A percentile compares a stretch with the other conserved stretches of the same genome.
These are phyloP conservation scores for Atrichornis clamosus DNA, from an alignment of 2,113 vertebrate species.

Conservation along the genomic window DNA sequence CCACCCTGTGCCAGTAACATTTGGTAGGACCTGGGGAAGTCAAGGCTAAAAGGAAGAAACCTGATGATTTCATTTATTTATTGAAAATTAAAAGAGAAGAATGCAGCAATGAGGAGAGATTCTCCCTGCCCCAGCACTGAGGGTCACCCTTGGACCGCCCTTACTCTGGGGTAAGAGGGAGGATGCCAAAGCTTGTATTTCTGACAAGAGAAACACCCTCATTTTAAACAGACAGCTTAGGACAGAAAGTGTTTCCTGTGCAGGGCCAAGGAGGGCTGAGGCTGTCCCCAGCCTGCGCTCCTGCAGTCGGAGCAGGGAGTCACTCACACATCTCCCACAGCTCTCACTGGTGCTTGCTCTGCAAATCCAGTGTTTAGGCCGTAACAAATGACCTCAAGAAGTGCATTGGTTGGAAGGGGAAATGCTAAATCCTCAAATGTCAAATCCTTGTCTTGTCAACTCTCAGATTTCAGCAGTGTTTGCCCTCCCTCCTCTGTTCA, in stretches of 20 bases:
- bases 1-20: background rate
- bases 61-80: background rate
- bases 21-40: background rate
- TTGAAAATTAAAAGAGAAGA: background rate
- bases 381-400: background rate
- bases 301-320: rapidly evolving
- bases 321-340: background rate
- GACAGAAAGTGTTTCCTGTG: background rate
- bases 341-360: background rate
- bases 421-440: background rate
- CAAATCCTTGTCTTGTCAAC: background rate
- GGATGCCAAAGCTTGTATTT: background rate
- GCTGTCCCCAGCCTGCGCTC: background rate
- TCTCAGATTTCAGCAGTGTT: background rate
- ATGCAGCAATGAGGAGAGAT: background rate
- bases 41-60: background rate
- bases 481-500: background rate
- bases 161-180: background rate
- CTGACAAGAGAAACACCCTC: background rate
- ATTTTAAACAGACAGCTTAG: background rate
- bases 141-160: background rate
- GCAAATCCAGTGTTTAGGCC: background rate
- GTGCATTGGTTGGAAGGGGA: background rate
- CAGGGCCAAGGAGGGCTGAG: background rate
- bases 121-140: background rate